Evolutionary conservation across 2,113 vertebrate genomes (phyloP).

Genomic region (Oenanthe melanoleuca): DNA sequence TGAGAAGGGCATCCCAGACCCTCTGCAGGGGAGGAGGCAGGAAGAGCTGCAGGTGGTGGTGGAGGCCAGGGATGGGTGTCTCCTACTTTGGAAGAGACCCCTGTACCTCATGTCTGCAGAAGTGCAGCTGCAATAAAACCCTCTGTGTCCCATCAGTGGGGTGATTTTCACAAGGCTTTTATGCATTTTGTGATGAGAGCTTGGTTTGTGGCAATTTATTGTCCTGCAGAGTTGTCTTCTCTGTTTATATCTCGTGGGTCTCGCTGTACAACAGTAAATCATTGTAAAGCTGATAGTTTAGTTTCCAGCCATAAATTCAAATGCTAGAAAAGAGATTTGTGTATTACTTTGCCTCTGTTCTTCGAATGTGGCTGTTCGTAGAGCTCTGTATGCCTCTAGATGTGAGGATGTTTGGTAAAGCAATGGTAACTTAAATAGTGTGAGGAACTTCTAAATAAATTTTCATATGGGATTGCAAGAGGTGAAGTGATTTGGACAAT

Average conservation of each 20-base stretch:
- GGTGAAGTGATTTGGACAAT: not conserved
- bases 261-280: not conserved
- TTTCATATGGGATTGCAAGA: not conserved
- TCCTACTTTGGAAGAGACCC: not conserved
- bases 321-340: not conserved
- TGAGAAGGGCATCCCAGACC: not conserved
- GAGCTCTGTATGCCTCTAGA: not conserved
- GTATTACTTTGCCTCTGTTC: not conserved
- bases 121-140: not conserved
- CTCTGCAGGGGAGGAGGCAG: not conserved
- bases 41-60: not conserved
- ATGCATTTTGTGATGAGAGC: not conserved
- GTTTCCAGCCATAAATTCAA: slow-evolving; percentile 53
- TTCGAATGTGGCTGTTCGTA: not conserved
- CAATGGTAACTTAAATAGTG: not conserved
- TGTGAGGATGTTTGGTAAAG: not conserved
- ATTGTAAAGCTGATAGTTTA: slow-evolving; percentile 25
- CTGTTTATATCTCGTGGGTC: slow-evolving; percentile 14
- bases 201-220: slow-evolving; percentile 45
- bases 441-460: not conserved
- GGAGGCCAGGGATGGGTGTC: accelerated
- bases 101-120: not conserved
- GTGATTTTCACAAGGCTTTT: not conserved
- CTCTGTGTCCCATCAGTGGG: not conserved
- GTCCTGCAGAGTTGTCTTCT: slow-evolving; percentile 18